These are phyloP conservation scores for Coleophora flavipennella DNA, from an alignment of 2,888 invertebrate species.

Conservation along the genomic window DNA sequence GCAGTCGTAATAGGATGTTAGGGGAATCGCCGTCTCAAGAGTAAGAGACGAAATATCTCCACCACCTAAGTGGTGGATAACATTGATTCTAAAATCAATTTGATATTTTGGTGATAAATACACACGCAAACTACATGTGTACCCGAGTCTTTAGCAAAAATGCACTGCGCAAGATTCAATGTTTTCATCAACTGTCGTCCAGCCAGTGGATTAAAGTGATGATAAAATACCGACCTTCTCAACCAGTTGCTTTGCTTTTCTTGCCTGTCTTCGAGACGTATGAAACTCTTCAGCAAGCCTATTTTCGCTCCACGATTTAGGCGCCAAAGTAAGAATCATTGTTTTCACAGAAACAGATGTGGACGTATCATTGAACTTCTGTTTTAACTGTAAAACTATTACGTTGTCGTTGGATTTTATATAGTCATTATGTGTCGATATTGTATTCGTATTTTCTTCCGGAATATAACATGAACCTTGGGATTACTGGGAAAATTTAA, in stretches of 20 bases:
- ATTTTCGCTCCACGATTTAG: conserved; percentile 15
- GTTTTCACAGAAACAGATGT: conserved; percentile 9
- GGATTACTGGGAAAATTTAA: too few relatives aligned
- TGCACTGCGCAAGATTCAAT: conserved; percentile 12
- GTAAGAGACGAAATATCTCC: conserved; percentile 15
- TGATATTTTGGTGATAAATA: conserved; percentile 5
- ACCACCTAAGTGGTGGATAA: too few relatives aligned
- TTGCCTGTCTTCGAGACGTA: conserved; percentile 18
- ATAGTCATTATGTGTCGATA: too few relatives aligned
- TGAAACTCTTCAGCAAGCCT: conserved; percentile 15
- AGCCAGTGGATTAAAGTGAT: conserved; percentile 15
- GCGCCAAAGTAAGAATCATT: conserved; percentile 14
- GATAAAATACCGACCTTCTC: conserved; percentile 15
- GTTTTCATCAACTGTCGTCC: conserved; percentile 14
- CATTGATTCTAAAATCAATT: conserved; percentile 3
- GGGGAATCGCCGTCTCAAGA: conserved; percentile 12
- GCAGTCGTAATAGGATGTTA: conserved; percentile 15
- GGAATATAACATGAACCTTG: too few relatives aligned
- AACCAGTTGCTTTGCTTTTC: conserved; percentile 17
- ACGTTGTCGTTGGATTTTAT: conserved; percentile 1
- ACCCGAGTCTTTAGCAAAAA: conserved; percentile 12
- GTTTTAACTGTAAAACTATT: conserved; percentile 10
- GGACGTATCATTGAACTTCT: conserved; percentile 10
- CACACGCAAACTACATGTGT: conserved; percentile 12
- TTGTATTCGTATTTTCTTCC: too few relatives aligned